Conservation (phyloP, 2,888 invertebrate species). For the Pemphredon lugubris region DNA sequence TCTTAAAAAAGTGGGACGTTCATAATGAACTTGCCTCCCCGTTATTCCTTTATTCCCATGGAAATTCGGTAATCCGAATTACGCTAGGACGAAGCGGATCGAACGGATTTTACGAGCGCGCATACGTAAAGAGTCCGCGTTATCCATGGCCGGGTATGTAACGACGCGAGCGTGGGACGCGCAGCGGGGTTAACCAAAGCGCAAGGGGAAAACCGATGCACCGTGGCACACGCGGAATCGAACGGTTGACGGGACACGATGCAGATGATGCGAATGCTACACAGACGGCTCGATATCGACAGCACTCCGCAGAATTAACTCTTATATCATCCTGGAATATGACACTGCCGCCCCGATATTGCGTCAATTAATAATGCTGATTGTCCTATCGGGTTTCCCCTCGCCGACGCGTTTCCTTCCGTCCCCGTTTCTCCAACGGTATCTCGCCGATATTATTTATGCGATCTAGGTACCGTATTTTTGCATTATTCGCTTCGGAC, state of each 20-base stretch:
- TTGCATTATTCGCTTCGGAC: no score
- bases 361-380: slow-evolving; percentile 67
- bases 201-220: slow-evolving; percentile 7
- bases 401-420: no score
- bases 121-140: slow-evolving; percentile 29
- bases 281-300: slow-evolving; percentile 61
- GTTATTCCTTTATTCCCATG: slow-evolving; percentile 13
- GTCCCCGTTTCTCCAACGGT: no score
- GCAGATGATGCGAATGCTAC: slow-evolving; percentile 23
- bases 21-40: neutral
- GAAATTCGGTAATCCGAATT: slow-evolving; percentile 8
- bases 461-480: no score
- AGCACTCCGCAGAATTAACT: slow-evolving; percentile 71
- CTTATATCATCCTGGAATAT: slow-evolving; percentile 67
- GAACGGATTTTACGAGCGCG: slow-evolving; percentile 8
- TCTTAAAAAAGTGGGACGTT: neutral
- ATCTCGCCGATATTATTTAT: no score
- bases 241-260: slow-evolving; percentile 39
- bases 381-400: neutral
- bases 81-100: slow-evolving; percentile 6
- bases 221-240: slow-evolving; percentile 26
- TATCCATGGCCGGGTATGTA: slow-evolving; percentile 13
- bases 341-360: slow-evolving; percentile 53
- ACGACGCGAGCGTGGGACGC: slow-evolving; percentile 4
- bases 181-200: slow-evolving; percentile 14